Evolutionary conservation across 2,113 vertebrate species (phyloP).

Genomic region (Suricata suricatta): DNA sequence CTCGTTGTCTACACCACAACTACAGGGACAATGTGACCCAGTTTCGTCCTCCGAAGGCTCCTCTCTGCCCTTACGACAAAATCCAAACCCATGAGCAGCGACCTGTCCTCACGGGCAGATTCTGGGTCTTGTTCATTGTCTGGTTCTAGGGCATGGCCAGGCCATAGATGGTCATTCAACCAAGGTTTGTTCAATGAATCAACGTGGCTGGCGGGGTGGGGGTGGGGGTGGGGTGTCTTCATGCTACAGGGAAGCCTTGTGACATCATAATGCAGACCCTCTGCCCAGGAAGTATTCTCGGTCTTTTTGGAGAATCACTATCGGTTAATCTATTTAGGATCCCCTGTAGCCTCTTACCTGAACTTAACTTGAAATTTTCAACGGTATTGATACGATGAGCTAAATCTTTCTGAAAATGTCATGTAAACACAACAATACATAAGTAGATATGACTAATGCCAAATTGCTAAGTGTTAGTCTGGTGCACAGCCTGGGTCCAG

Average conservation of each 20-base stretch:
- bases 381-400: neutral
- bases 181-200: neutral
- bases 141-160: neutral
- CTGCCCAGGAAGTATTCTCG: neutral
- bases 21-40: neutral
- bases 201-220: no score
- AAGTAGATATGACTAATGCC: neutral
- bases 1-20: neutral
- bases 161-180: neutral
- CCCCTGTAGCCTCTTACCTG: neutral
- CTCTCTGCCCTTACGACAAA: neutral
- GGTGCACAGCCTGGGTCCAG: neutral
- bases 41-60: neutral
- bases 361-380: neutral
- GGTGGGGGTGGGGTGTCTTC: neutral
- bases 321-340: no score
- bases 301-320: neutral
- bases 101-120: no score
- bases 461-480: neutral
- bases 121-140: no score
- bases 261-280: conserved; percentile 51
- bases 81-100: neutral
- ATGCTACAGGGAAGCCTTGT: neutral
- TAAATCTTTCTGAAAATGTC: neutral
- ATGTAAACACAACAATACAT: neutral